Percentiles rank a stretch among this genome's conserved stretches.
Conservation (phyloP, 1,140 invertebrate species). For the Drosophila prosaltans region DNA sequence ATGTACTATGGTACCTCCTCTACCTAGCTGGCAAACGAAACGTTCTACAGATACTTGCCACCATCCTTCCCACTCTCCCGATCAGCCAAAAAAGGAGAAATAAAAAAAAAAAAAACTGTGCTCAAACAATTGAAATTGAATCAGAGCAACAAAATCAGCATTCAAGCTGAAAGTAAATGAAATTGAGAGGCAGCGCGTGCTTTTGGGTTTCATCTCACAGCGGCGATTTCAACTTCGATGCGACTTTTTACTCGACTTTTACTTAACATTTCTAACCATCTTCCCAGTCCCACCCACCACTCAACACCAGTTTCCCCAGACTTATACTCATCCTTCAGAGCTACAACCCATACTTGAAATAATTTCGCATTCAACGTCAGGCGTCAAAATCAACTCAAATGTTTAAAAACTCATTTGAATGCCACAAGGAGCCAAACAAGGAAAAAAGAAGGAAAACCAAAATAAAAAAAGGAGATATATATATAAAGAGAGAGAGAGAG, state of each 20-base stretch:
- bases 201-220: constrained; percentile 8
- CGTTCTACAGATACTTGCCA: background rate
- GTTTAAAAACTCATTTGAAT: constrained; percentile 69
- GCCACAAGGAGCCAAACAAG: constrained; percentile 33
- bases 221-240: background rate
- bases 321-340: background rate
- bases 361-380: constrained; percentile 66
- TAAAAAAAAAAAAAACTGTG: constrained; percentile 33
- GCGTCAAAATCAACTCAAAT: constrained; percentile 66
- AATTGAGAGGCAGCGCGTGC: constrained; percentile 27
- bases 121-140: constrained; percentile 65
- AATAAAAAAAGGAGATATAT: background rate
- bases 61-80: background rate
- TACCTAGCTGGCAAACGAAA: background rate
- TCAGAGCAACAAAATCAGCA: constrained; percentile 60
- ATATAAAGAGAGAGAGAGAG: background rate
- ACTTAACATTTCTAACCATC: background rate
- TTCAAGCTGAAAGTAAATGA: constrained; percentile 61
- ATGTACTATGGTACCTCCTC: background rate
- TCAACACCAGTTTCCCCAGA: background rate
- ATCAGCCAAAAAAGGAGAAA: background rate
- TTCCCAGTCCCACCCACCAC: background rate
- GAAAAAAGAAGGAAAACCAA: background rate
- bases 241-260: constrained; percentile 5
- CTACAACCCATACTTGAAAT: constrained; percentile 50